Evolutionary conservation across 2,113 vertebrate genomes (phyloP).

Genomic region (Bucco capensis): DNA sequence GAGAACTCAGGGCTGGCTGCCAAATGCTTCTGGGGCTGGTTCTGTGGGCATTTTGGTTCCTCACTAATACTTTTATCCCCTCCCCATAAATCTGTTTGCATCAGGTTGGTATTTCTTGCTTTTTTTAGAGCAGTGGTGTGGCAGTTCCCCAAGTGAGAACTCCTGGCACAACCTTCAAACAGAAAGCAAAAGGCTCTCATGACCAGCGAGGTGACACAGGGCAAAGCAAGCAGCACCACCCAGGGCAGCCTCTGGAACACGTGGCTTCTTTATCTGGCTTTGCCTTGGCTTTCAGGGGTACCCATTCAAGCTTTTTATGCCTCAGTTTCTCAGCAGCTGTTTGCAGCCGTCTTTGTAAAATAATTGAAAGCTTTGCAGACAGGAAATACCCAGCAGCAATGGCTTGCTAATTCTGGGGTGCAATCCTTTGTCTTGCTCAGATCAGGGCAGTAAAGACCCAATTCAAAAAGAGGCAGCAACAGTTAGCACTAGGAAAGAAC

Average conservation of each 20-base stretch:
- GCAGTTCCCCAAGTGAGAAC: not conserved
- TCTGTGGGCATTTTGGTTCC: not conserved
- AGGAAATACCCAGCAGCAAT: not conserved
- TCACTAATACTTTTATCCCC: constrained; percentile 42
- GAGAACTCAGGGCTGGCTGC: constrained; percentile 8
- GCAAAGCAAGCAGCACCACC: not conserved
- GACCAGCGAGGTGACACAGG: accelerated
- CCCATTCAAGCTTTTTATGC: not conserved
- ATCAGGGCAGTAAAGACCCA: not conserved
- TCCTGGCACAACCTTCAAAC: not conserved
- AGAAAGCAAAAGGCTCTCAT: constrained; percentile 35
- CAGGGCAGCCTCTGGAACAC: not conserved
- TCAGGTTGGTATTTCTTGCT: not conserved
- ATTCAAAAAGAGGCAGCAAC: not conserved
- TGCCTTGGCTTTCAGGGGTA: not conserved
- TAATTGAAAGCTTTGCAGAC: not conserved
- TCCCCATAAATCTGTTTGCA: constrained; percentile 36
- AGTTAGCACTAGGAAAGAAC: not conserved
- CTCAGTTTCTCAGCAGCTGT: not conserved
- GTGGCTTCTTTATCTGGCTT: not conserved
- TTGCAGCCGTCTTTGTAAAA: not conserved
- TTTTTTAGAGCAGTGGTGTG: not conserved
- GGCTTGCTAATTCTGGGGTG: not conserved
- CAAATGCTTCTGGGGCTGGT: constrained; percentile 30
- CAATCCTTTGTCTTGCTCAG: not conserved